Conservation (phyloP, 2,113 vertebrate genomes). For the Indri indri region DNA sequence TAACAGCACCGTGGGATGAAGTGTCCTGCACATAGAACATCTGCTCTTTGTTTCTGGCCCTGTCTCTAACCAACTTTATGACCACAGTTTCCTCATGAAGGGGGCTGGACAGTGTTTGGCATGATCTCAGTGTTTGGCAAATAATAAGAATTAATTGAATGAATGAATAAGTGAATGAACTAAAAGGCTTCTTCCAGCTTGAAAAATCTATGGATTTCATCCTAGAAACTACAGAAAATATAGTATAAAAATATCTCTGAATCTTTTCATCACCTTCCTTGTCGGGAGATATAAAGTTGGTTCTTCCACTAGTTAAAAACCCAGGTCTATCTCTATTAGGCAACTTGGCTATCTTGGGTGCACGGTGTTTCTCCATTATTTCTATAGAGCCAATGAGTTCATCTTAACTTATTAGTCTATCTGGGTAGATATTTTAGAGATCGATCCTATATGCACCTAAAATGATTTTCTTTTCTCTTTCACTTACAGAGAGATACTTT, state of each 20-base stretch:
- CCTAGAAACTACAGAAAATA: neutral
- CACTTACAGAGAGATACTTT: neutral
- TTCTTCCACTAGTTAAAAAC: neutral
- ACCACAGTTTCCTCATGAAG: neutral
- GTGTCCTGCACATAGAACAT: slow-evolving; percentile 32
- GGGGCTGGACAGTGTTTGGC: neutral
- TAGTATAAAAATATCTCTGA: neutral
- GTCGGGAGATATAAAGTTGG: neutral
- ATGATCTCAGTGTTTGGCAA: neutral
- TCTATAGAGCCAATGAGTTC: neutral
- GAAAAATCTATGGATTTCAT: neutral
- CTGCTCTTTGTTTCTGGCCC: neutral
- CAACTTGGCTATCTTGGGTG: neutral
- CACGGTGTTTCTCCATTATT: neutral
- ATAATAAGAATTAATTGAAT: neutral
- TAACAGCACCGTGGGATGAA: neutral
- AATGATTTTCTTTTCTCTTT: neutral
- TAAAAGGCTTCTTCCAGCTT: neutral
- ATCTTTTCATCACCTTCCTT: neutral
- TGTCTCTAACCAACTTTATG: neutral
- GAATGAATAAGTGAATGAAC: neutral
- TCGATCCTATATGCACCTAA: neutral
- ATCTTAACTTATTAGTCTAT: neutral
- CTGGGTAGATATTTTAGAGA: neutral
- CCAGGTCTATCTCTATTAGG: neutral